Conservation (phyloP, 1,140 invertebrate genomes). For the Zaprionus davidi region DNA sequence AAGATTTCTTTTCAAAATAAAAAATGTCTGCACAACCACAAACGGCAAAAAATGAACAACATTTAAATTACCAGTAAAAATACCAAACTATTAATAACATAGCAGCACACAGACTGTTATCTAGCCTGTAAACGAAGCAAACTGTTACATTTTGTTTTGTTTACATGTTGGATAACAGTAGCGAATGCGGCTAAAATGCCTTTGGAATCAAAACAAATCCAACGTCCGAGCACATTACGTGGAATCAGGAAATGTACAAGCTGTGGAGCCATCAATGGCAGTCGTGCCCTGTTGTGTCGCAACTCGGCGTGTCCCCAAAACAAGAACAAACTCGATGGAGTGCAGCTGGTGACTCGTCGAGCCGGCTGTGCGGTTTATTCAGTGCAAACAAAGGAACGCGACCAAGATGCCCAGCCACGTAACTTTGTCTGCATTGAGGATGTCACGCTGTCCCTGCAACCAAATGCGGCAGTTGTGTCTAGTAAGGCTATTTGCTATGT, state of each 20-base stretch:
- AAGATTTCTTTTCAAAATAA: too few species aligned
- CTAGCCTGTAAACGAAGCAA: not conserved
- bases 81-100: conserved; percentile 17
- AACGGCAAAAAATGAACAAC: too few species aligned
- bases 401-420: conserved; percentile 56
- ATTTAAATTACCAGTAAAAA: not conserved
- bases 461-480: conserved; percentile 63
- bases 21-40: too few species aligned
- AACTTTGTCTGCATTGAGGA: conserved; percentile 74
- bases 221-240: conserved; percentile 42
- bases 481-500: conserved; percentile 74
- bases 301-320: conserved; percentile 65
- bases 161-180: not conserved
- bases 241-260: conserved; percentile 67
- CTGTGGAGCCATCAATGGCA: conserved; percentile 73
- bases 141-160: not conserved
- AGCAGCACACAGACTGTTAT: not conserved
- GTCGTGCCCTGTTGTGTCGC: conserved; percentile 62
- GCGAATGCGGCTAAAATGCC: conserved; percentile 13
- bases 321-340: conserved; percentile 63
- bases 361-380: conserved; percentile 62
- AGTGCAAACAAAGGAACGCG: conserved; percentile 57
- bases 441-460: conserved; percentile 56
- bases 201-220: conserved; percentile 29
- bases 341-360: conserved; percentile 56